phyloP scores from a whole-genome alignment of 2,888 invertebrate species.

The Gari tellinella region DNA sequence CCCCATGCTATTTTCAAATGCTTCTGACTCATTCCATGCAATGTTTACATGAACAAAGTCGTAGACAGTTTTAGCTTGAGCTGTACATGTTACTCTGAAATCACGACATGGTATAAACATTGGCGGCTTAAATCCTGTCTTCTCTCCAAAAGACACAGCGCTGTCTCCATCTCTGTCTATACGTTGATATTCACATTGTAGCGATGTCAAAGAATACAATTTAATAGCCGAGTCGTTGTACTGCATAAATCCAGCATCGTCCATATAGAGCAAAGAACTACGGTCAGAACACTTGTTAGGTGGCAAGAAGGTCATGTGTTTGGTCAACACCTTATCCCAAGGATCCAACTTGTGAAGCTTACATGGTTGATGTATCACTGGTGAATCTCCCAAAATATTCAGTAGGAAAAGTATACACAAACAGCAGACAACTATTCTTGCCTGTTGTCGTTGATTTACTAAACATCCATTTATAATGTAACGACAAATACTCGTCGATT shows the following conservation, averaged over 20 bases:
- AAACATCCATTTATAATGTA: too few relatives aligned
- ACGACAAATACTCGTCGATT: too few relatives aligned
- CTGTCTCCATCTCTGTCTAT: constrained; percentile 29
- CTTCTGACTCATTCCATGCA: constrained; percentile 17
- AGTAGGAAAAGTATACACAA: too few relatives aligned
- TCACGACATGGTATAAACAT: constrained; percentile 25
- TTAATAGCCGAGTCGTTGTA: constrained; percentile 22
- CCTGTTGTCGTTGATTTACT: too few relatives aligned
- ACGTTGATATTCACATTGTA: constrained; percentile 42
- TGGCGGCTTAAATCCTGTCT: constrained; percentile 27
- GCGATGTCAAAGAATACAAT: constrained; percentile 28
- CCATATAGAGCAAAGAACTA: constrained; percentile 29
- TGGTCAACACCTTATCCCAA: constrained; percentile 28
- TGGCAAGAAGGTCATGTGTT: constrained; percentile 6
- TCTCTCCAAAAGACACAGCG: constrained; percentile 8
- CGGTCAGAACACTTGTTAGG: constrained; percentile 8
- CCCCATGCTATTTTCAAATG: constrained; percentile 15
- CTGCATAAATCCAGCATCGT: constrained; percentile 26
- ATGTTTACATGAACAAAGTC: constrained; percentile 46
- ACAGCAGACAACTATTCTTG: too few relatives aligned
- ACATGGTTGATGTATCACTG: constrained; percentile 18
- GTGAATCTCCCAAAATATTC: too few relatives aligned
- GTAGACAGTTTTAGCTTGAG: constrained; percentile 20
- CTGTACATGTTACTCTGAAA: constrained; percentile 36
- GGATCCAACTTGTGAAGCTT: constrained; percentile 36